Conservation (phyloP, 2,888 invertebrate species). For the Cosmorhoe ocellata region DNA sequence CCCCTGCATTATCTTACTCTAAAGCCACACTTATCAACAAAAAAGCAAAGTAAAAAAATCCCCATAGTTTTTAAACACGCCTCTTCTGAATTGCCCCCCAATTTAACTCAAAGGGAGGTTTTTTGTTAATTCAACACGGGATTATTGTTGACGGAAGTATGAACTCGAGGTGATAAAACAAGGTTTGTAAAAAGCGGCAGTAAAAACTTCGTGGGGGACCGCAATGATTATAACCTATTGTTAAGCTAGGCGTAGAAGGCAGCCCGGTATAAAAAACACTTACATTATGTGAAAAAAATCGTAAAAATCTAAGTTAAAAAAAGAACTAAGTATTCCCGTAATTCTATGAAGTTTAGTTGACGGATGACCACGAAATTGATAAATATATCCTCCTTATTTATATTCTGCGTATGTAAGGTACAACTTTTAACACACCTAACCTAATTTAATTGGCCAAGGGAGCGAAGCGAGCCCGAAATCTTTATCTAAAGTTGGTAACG, state of each 20-base stretch:
- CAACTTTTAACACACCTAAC: no score
- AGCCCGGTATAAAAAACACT: not conserved
- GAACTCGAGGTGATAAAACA: conserved; percentile 44
- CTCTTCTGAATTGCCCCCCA: conserved; percentile 44
- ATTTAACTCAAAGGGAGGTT: conserved; percentile 48
- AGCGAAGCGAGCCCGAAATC: no score
- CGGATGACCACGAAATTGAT: no score
- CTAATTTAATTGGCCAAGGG: no score
- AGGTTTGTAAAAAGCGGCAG: conserved; percentile 32
- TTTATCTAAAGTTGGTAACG: no score
- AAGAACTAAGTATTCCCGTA: no score
- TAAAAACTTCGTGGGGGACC: conserved; percentile 46
- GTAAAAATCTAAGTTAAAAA: no score
- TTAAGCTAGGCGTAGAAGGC: not conserved
- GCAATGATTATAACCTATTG: conserved; percentile 28
- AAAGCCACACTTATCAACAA: conserved; percentile 29
- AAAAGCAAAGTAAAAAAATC: conserved; percentile 44
- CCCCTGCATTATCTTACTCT: no score
- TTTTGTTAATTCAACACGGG: conserved; percentile 41
- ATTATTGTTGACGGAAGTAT: conserved; percentile 52
- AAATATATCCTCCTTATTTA: no score
- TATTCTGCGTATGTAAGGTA: no score
- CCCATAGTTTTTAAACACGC: conserved; percentile 48
- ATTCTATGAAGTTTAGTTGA: no score
- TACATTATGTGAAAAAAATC: no score